Percentiles rank a stretch among this genome's conserved stretches.
Conservation (phyloP, 2,797 vertebrate species). For the Periophthalmus magnuspinnatus region DNA sequence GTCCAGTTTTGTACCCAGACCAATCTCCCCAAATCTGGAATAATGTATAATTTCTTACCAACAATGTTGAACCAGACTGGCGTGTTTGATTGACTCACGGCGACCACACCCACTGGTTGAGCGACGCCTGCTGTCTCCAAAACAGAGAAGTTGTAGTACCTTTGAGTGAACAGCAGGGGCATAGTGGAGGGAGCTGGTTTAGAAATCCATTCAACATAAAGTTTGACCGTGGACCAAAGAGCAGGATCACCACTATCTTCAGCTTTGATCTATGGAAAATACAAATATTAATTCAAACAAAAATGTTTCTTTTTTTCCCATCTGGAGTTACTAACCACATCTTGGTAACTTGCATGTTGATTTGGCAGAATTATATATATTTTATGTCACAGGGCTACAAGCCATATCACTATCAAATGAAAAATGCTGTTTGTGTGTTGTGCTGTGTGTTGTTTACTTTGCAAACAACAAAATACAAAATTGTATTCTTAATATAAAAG, state of each 20-base stretch:
- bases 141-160: conserved; percentile 89
- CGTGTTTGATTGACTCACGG: conserved; percentile 83
- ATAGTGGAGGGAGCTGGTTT: conserved; percentile 82
- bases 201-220: conserved; percentile 92
- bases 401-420: too few relatives aligned
- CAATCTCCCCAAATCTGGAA: not conserved
- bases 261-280: conserved; percentile 87
- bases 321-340: not conserved
- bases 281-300: not conserved
- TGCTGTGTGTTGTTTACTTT: too few relatives aligned
- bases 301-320: not conserved
- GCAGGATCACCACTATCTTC: conserved; percentile 91
- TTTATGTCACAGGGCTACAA: not conserved
- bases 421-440: too few relatives aligned
- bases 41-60: conserved; percentile 80
- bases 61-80: conserved; percentile 93
- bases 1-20: not conserved
- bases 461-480: too few relatives aligned
- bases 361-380: not conserved
- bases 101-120: conserved; percentile 90
- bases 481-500: too few relatives aligned
- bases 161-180: conserved; percentile 86
- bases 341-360: not conserved
- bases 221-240: conserved; percentile 86
- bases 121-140: conserved; percentile 88